phyloP scores from a whole-genome alignment of 2,888 invertebrate genomes.

The Eledona agricola region DNA sequence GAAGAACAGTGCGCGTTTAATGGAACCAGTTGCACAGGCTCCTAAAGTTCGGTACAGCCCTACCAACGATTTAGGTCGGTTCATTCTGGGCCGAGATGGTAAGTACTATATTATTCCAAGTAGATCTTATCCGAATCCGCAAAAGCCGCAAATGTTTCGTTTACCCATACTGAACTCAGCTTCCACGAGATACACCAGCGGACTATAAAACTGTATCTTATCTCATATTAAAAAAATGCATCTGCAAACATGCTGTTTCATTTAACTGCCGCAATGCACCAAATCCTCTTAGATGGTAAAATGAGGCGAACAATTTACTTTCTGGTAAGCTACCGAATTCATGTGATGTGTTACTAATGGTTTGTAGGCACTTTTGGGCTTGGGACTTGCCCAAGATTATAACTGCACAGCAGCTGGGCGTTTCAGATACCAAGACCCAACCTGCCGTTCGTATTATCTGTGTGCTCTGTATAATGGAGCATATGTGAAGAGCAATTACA shows the following conservation, averaged over 20 bases:
- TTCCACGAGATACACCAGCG: no score
- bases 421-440: conserved; percentile 31
- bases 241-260: conserved; percentile 8
- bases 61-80: no score
- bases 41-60: no score
- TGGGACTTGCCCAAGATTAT: conserved; percentile 13
- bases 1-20: conserved; percentile 4
- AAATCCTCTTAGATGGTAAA: neutral
- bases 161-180: no score
- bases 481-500: conserved; percentile 37
- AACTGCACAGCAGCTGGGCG: conserved; percentile 33
- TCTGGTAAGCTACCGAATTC: conserved; percentile 6
- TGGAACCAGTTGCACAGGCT: no score
- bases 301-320: conserved; percentile 8
- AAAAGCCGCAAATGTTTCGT: no score
- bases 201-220: no score
- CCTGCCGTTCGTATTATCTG: conserved; percentile 36
- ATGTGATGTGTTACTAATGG: neutral
- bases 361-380: conserved; percentile 1
- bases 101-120: neutral
- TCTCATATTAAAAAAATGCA: conserved; percentile 20
- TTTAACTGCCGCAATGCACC: conserved; percentile 6
- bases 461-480: conserved; percentile 31
- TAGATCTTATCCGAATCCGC: no score
- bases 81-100: no score